Percentiles rank a stretch among this genome's conserved stretches.
These are phyloP conservation scores for Furcula furcula DNA, from an alignment of 2,888 invertebrate species.

Conservation along the genomic window DNA sequence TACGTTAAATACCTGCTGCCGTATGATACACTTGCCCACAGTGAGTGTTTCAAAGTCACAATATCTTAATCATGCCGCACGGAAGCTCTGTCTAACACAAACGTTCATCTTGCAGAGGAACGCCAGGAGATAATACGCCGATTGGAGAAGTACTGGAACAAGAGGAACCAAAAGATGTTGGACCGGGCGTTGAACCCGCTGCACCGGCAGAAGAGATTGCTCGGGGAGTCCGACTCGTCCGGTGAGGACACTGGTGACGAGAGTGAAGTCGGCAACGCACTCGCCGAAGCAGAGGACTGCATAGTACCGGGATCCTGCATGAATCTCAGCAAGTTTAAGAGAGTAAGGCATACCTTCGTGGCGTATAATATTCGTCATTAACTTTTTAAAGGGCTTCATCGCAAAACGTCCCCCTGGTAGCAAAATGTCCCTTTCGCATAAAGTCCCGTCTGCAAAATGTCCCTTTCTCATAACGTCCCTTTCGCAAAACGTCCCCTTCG, in stretches of 20 bases:
- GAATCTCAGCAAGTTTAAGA: conserved; percentile 44
- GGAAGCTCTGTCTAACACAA: too few species aligned
- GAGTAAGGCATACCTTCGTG: conserved; percentile 33
- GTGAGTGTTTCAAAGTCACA: conserved; percentile 77
- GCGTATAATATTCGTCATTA: too few species aligned
- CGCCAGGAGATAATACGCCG: conserved; percentile 86
- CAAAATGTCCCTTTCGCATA: too few species aligned
- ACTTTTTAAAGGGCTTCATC: too few species aligned
- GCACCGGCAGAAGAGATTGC: conserved; percentile 40
- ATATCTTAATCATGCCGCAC: too few species aligned
- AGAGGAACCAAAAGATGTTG: conserved; percentile 74
- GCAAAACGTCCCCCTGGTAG: too few species aligned
- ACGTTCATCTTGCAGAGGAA: conserved; percentile 83
- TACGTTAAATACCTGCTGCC: conserved; percentile 95
- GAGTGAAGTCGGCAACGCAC: conserved; percentile 48
- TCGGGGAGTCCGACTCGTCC: conserved; percentile 46
- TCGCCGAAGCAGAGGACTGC: conserved; percentile 87
- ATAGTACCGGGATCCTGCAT: conserved; percentile 74
- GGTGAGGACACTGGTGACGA: conserved; percentile 68
- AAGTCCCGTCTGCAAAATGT: too few species aligned
- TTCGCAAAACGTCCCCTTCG: too few species aligned
- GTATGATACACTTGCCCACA: conserved; percentile 90
- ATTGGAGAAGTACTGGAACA: conserved; percentile 89
- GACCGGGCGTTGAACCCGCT: conserved; percentile 55
- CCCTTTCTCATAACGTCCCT: too few species aligned